phyloP scores from a whole-genome alignment of 2,113 vertebrate species.

The Mastomys natalensis region DNA sequence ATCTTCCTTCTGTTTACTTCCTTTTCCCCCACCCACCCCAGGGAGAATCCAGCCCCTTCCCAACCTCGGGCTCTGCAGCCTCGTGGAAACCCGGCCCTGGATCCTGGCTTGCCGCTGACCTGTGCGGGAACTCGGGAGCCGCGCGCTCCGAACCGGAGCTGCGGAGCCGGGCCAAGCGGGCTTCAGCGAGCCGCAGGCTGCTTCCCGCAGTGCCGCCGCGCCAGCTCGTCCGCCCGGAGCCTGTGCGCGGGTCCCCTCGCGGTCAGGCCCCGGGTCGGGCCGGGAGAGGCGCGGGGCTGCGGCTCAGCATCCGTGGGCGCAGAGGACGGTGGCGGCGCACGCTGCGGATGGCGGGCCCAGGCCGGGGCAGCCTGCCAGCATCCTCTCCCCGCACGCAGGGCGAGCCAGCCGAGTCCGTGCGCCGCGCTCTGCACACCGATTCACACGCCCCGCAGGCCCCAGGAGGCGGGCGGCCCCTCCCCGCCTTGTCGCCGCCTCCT shows the following conservation, averaged over 20 bases:
- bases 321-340: not conserved
- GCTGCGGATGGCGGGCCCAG: conserved; percentile 69
- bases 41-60: not conserved
- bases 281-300: not conserved
- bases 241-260: not conserved
- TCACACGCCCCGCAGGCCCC: conserved; percentile 75
- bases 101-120: conserved; percentile 41
- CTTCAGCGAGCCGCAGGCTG: conserved; percentile 13
- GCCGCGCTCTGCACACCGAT: conserved; percentile 57
- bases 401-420: conserved; percentile 50
- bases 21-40: conserved; percentile 46
- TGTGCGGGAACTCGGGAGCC: conserved; percentile 63
- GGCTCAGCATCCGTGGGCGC: conserved; percentile 44
- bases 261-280: conserved; percentile 52
- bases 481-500: conserved; percentile 64
- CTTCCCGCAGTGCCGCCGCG: not conserved
- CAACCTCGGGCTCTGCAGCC: not conserved
- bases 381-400: conserved; percentile 56
- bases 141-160: conserved; percentile 36
- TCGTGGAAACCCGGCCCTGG: not conserved
- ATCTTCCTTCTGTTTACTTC: conserved; percentile 65
- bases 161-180: conserved; percentile 22
- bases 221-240: not conserved
- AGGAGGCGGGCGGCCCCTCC: conserved; percentile 54
- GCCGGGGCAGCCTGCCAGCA: conserved; percentile 71